Conservation (phyloP, 2,888 invertebrate species). For the Hipparchia semele region DNA sequence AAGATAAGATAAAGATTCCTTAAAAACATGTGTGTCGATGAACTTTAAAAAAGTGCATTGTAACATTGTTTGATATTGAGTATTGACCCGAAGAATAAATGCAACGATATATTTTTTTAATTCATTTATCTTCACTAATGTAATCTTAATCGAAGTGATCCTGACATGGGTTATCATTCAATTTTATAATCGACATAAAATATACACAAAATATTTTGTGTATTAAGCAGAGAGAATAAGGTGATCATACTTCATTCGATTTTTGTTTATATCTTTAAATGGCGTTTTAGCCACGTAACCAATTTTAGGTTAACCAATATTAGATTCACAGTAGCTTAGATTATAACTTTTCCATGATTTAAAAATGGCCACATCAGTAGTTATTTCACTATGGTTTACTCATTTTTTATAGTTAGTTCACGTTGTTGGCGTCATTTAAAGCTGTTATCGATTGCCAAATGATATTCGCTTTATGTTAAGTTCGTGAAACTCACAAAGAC, state of each 20-base stretch:
- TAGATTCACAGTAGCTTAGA: constrained; percentile 3
- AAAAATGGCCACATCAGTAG: background rate
- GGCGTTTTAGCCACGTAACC: background rate
- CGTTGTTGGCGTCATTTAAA: constrained; percentile 53
- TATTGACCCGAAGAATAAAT: background rate
- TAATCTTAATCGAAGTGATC: constrained; percentile 2
- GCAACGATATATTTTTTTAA: background rate
- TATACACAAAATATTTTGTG: background rate
- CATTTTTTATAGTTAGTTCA: constrained; percentile 26
- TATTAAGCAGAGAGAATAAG: too few relatives aligned
- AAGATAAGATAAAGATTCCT: background rate
- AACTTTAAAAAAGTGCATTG: background rate
- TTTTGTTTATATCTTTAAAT: background rate
- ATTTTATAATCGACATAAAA: background rate
- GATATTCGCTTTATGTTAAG: constrained; percentile 52
- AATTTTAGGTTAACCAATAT: background rate
- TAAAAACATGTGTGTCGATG: background rate
- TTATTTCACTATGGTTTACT: background rate
- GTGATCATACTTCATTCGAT: background rate
- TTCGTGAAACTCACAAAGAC: constrained; percentile 46
- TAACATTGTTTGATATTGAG: background rate
- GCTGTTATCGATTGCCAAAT: constrained; percentile 48
- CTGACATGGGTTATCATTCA: constrained; percentile 9
- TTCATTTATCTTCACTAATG: background rate
- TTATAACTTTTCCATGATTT: background rate